A percentile compares a stretch with the other conserved stretches of the same genome.
Conservation (phyloP, 2,888 invertebrate species). For the Agonopterix arenella region DNA sequence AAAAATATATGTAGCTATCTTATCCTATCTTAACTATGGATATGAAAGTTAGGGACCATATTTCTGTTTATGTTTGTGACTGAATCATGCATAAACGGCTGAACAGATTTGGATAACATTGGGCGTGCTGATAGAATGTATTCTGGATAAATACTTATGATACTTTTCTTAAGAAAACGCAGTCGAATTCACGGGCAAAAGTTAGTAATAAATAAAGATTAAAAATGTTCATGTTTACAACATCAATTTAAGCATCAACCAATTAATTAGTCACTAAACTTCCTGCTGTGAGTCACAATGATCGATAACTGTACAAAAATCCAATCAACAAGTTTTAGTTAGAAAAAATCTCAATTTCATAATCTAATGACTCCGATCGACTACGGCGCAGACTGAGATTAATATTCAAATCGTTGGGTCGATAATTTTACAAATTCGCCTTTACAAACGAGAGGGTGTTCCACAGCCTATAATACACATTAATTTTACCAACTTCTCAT, state of each 20-base stretch:
- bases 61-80: background rate
- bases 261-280: no score
- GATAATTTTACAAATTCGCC: conserved; percentile 70
- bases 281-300: background rate
- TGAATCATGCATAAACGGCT: no score
- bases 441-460: conserved; percentile 57
- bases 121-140: no score
- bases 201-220: no score
- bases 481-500: conserved; percentile 63
- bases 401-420: conserved; percentile 62
- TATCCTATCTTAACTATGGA: no score
- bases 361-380: conserved; percentile 11
- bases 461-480: conserved; percentile 68
- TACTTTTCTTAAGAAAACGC: no score
- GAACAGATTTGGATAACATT: no score
- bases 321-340: conserved; percentile 2
- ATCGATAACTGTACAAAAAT: conserved; percentile 3
- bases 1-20: no score
- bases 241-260: no score
- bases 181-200: no score
- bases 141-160: no score
- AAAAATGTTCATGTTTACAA: no score
- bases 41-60: background rate
- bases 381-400: conserved; percentile 44
- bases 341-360: conserved; percentile 2